Conservation (phyloP, 1,140 invertebrate genomes). For the Ericerus pela region DNA sequence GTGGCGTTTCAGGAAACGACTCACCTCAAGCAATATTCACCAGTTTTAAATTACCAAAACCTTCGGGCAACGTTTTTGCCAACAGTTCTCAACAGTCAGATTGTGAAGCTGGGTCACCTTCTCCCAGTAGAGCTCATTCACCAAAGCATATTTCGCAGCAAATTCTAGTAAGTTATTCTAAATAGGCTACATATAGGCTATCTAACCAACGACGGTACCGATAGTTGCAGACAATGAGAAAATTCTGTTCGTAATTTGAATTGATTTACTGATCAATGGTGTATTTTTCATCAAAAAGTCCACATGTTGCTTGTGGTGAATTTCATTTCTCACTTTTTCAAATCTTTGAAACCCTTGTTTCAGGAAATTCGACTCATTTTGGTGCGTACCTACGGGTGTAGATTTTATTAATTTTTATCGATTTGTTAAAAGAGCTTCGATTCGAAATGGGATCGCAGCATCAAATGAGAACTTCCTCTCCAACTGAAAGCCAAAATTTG, state of each 20-base stretch:
- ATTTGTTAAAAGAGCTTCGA: too few relatives aligned
- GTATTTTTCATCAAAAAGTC: not conserved
- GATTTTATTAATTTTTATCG: too few relatives aligned
- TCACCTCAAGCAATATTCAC: constrained; percentile 83
- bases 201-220: too few relatives aligned
- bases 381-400: too few relatives aligned
- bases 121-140: not conserved
- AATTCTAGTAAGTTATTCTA: constrained; percentile 14
- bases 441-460: too few relatives aligned
- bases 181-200: too few relatives aligned
- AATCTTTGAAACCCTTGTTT: too few relatives aligned
- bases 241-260: not conserved
- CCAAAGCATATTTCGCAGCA: constrained; percentile 12
- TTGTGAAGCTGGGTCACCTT: constrained; percentile 11
- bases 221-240: not conserved
- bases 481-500: too few relatives aligned
- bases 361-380: too few relatives aligned
- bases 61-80: constrained; percentile 21
- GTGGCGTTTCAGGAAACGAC: constrained; percentile 31
- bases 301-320: too few relatives aligned
- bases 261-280: not conserved
- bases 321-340: too few relatives aligned
- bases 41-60: constrained; percentile 78
- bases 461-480: too few relatives aligned
- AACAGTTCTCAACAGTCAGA: constrained; percentile 15